Conservation (phyloP, 2,888 invertebrate genomes). For the Melieria crassipennis region DNA sequence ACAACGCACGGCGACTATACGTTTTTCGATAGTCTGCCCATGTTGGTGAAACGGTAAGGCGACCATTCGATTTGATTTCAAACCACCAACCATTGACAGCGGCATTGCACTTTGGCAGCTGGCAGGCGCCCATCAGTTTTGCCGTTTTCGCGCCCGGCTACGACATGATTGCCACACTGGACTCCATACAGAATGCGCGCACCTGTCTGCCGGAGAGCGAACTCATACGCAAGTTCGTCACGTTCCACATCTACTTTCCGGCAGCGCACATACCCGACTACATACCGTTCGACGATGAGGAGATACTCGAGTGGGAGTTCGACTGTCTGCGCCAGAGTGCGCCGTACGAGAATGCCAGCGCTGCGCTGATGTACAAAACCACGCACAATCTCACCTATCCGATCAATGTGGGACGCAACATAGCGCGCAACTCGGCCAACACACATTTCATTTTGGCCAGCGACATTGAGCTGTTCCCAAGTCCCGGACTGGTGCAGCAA, state of each 20-base stretch:
- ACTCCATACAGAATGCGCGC: conserved; percentile 70
- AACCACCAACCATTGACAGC: too few relatives aligned
- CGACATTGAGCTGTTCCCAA: conserved; percentile 89
- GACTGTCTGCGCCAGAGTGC: conserved; percentile 43
- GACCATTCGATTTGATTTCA: neutral
- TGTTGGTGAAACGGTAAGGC: conserved; percentile 66
- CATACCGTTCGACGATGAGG: conserved; percentile 49
- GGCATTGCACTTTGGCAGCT: conserved; percentile 56
- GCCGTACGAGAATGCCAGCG: conserved; percentile 48
- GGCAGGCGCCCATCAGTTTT: conserved; percentile 74
- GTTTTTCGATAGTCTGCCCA: conserved; percentile 73
- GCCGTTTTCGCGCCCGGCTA: conserved; percentile 73
- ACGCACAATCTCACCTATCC: conserved; percentile 81
- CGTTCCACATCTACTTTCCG: conserved; percentile 74
- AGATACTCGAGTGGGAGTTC: conserved; percentile 48
- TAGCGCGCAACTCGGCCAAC: conserved; percentile 80
- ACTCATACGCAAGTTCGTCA: conserved; percentile 70
- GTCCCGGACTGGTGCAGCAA: conserved; percentile 77
- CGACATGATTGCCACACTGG: conserved; percentile 70
- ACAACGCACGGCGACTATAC: conserved; percentile 76
- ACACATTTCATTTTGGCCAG: conserved; percentile 85
- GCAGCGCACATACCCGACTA: conserved; percentile 69
- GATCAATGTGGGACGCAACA: conserved; percentile 86
- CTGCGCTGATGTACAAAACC: conserved; percentile 70
- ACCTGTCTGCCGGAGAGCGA: conserved; percentile 68